Evolutionary conservation across 1,140 invertebrate species (phyloP).

Genomic region (Atopsyche davidsoni): DNA sequence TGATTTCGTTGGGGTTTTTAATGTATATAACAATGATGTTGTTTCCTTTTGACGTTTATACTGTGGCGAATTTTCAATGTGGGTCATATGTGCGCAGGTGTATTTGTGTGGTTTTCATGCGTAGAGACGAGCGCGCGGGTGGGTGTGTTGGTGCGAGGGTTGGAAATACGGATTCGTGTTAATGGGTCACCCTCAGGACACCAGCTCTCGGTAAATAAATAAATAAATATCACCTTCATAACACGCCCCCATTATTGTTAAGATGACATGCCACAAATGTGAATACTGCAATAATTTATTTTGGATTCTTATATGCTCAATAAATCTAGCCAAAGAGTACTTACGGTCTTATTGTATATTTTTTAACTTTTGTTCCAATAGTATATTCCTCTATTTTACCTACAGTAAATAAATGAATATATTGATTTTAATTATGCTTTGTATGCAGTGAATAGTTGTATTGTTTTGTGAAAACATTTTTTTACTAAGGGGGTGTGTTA

Average conservation of each 20-base stretch:
- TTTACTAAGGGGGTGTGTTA: too few species aligned
- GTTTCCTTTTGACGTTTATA: not conserved
- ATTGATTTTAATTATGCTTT: too few species aligned
- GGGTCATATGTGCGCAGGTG: constrained; percentile 4
- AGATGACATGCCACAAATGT: too few species aligned
- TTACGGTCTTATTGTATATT: not conserved
- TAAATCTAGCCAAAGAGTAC: not conserved
- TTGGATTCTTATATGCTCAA: too few species aligned
- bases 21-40: not conserved
- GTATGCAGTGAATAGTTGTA: too few species aligned
- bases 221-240: too few species aligned
- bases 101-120: not conserved
- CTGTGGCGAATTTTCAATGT: not conserved
- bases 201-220: not conserved
- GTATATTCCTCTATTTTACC: too few species aligned
- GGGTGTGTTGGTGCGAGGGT: constrained; percentile 2
- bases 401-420: too few species aligned
- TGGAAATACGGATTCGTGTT: constrained; percentile 3
- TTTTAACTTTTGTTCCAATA: not conserved
- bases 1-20: not conserved
- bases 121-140: not conserved
- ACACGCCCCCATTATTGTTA: too few species aligned
- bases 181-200: not conserved
- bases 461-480: too few species aligned
- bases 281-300: too few species aligned